Evolutionary conservation across 2,888 invertebrate species (phyloP).

Genomic region (Meghimatium bilineatum): DNA sequence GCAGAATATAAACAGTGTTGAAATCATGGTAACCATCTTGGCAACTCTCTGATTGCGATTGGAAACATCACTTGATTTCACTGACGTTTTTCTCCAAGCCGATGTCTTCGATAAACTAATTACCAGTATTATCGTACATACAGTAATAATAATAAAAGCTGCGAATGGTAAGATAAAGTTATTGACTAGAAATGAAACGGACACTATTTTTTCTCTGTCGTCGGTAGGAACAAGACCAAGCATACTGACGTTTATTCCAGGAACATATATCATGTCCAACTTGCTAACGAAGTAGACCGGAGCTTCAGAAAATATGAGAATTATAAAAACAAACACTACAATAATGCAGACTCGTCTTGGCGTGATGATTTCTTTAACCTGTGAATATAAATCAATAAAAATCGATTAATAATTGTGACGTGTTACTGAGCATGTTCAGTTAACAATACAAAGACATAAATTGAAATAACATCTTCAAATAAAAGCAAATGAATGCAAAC

Average conservation of each 20-base stretch:
- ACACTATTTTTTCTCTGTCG: not conserved
- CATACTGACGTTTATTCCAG: not conserved
- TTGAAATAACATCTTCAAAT: too few species aligned
- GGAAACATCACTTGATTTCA: not conserved
- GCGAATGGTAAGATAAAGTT: not conserved
- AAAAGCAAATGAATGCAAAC: too few species aligned
- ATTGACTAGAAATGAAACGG: not conserved
- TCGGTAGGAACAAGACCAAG: not conserved
- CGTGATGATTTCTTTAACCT: not conserved
- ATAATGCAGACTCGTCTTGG: not conserved
- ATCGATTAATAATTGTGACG: too few species aligned
- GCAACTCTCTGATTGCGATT: not conserved
- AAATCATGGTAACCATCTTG: slow-evolving; percentile 12
- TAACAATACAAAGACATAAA: too few species aligned
- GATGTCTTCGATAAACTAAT: not conserved
- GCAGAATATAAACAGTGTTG: not conserved
- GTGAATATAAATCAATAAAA: not conserved
- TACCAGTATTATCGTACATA: not conserved
- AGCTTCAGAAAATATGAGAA: not conserved
- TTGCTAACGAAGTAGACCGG: not conserved
- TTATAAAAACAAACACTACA: not conserved
- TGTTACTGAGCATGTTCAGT: too few species aligned
- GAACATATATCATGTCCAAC: not conserved
- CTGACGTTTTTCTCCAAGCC: not conserved
- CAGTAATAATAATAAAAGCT: not conserved